Conservation (phyloP, 1,140 invertebrate genomes). For the Danaus plexippus region DNA sequence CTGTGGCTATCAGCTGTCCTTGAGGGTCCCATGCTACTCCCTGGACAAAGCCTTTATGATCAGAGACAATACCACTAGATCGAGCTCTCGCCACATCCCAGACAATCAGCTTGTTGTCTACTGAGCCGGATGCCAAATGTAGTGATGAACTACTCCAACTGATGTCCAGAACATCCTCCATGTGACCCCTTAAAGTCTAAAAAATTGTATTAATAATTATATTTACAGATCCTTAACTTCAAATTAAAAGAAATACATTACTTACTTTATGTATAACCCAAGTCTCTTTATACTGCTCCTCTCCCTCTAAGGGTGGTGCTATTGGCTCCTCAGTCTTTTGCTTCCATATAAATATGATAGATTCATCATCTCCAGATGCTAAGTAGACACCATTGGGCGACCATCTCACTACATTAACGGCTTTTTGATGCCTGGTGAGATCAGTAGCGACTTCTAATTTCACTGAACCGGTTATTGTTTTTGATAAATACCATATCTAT, state of each 20-base stretch:
- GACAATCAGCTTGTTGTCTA: conserved; percentile 94
- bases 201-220: conserved; percentile 19
- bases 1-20: conserved; percentile 82
- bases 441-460: conserved; percentile 87
- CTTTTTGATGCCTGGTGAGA: conserved; percentile 88
- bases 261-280: conserved; percentile 80
- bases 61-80: conserved; percentile 79
- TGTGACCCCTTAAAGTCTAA: conserved; percentile 87
- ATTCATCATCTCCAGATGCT: conserved; percentile 95
- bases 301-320: conserved; percentile 62
- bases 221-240: too few species aligned
- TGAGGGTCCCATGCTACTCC: conserved; percentile 94
- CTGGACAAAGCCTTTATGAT: conserved; percentile 98
- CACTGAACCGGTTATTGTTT: conserved; percentile 76
- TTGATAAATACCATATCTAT: conserved; percentile 89
- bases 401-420: conserved; percentile 95
- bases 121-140: conserved; percentile 90
- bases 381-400: conserved; percentile 88
- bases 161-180: conserved; percentile 95
- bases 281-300: conserved; percentile 85
- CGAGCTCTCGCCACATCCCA: conserved; percentile 92
- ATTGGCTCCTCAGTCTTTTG: conserved; percentile 79
- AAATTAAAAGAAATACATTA: background rate
- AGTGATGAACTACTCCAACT: conserved; percentile 89
- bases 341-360: conserved; percentile 92